phyloP scores from a whole-genome alignment of 2,113 vertebrate species.

The Tyrannus savana region DNA sequence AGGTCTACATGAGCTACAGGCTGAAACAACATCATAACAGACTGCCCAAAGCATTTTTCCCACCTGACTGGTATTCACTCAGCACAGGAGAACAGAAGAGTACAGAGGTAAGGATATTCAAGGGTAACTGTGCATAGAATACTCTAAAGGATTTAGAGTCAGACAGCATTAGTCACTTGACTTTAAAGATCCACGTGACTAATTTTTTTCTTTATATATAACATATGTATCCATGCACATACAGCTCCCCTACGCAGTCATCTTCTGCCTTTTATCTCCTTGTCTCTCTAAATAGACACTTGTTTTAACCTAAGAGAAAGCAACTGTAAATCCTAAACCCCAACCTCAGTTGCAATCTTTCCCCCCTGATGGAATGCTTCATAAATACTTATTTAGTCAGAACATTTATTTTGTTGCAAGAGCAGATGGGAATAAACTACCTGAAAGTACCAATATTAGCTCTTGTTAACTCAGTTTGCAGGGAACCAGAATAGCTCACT shows the following conservation, averaged over 20 bases:
- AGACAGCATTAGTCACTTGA: neutral
- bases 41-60: neutral
- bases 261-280: neutral
- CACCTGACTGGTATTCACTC: neutral
- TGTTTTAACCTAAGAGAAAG: neutral
- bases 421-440: neutral
- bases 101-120: neutral
- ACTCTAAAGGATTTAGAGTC: neutral
- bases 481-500: neutral
- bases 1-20: neutral
- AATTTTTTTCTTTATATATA: neutral
- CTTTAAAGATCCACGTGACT: neutral
- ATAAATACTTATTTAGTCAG: neutral
- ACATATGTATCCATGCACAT: neutral
- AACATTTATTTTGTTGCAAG: neutral
- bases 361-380: neutral
- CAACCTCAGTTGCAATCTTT: neutral
- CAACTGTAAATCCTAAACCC: neutral
- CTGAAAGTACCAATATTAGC: neutral
- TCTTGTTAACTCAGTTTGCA: neutral
- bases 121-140: neutral
- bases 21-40: neutral
- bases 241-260: neutral
- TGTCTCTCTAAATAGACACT: neutral
- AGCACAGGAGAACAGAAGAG: neutral